A percentile compares a stretch with the other conserved stretches of the same genome.
Conservation (phyloP, 2,113 vertebrate species). For the Stomatorhinus ivindoensis region DNA sequence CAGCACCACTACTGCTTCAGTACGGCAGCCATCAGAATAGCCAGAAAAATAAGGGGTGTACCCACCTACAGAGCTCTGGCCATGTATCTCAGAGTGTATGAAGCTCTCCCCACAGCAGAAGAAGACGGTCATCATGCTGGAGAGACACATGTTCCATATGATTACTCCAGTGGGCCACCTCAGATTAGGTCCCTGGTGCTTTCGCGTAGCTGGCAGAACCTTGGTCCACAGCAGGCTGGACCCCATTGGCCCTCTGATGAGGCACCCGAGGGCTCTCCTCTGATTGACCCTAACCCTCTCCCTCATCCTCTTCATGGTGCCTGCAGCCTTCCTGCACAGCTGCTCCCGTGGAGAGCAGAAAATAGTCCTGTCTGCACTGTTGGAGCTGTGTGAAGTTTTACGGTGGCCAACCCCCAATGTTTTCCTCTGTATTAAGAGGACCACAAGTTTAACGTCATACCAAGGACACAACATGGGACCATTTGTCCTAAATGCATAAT, state of each 20-base stretch:
- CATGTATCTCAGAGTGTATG: background rate
- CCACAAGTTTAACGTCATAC: background rate
- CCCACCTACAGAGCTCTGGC: no score
- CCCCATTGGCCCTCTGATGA: background rate
- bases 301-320: background rate
- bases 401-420: background rate
- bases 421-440: background rate
- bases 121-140: background rate
- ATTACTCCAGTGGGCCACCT: background rate
- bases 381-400: background rate
- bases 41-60: background rate
- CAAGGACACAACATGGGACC: background rate
- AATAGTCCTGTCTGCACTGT: background rate
- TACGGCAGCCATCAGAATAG: background rate
- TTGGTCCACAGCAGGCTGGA: background rate
- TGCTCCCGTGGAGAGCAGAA: background rate
- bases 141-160: background rate
- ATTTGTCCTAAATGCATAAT: background rate
- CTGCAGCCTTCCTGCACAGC: background rate
- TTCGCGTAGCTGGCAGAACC: background rate
- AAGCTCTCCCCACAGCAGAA: background rate
- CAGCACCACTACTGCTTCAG: background rate
- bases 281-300: no score
- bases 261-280: background rate
- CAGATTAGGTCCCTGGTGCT: background rate